Percentiles rank a stretch among this genome's conserved stretches.
Evolutionary conservation across 1,140 invertebrate species (phyloP).

Genomic region (Kradibia gibbosae): DNA sequence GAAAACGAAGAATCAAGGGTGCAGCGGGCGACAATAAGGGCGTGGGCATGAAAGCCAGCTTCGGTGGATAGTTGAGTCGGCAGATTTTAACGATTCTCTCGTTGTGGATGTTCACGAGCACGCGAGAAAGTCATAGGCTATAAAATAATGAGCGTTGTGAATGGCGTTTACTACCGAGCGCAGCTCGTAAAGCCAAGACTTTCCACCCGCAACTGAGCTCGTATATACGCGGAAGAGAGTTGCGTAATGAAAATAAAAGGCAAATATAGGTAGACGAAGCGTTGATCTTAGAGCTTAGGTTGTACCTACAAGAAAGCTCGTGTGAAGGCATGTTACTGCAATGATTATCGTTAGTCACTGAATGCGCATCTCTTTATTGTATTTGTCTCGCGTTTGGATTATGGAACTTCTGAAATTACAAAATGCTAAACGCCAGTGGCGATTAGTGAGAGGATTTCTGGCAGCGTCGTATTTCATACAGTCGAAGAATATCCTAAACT

Average conservation of each 20-base stretch:
- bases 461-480: no score
- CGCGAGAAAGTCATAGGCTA: constrained; percentile 52
- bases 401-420: neutral
- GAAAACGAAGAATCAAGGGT: neutral
- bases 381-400: neutral
- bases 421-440: neutral
- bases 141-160: constrained; percentile 54
- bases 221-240: constrained; percentile 40
- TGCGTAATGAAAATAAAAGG: constrained; percentile 41
- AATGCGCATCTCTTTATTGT: neutral
- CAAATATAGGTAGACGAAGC: constrained; percentile 12
- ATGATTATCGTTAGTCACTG: no score
- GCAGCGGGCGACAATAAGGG: neutral
- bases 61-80: constrained; percentile 14
- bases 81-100: constrained; percentile 41
- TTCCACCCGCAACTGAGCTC: neutral
- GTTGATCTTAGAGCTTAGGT: neutral
- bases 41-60: neutral
- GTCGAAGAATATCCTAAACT: no score
- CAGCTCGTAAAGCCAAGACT: constrained; percentile 53
- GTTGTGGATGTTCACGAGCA: constrained; percentile 1
- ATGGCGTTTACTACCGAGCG: constrained; percentile 55
- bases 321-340: neutral
- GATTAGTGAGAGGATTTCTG: constrained; percentile 4
- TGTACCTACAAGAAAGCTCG: neutral